Conservation (phyloP, 2,888 invertebrate genomes). For the Apomyelois bistriatella region DNA sequence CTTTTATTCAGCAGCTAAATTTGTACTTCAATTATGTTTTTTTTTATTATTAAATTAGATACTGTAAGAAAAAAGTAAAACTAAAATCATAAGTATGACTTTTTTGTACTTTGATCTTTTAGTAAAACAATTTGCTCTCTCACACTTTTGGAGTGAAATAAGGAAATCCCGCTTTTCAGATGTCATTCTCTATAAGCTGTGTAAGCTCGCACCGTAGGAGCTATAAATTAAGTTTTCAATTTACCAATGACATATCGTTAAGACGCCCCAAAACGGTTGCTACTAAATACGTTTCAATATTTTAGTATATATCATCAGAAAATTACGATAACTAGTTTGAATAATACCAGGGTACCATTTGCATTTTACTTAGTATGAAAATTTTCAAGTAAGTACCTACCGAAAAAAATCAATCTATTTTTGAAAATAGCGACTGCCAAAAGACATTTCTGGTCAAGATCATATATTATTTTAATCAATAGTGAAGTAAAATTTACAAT, state of each 20-base stretch:
- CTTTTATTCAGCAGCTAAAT: no score
- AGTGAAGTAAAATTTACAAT: no score
- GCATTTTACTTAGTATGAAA: no score
- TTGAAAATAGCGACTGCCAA: no score
- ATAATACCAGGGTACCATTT: background rate
- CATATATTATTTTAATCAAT: no score
- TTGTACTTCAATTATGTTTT: no score
- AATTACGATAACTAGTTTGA: background rate
- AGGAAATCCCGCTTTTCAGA: conserved; percentile 45
- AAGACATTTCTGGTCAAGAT: no score
- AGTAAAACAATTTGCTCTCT: background rate
- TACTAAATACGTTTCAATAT: conserved; percentile 17
- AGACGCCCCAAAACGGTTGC: conserved; percentile 37
- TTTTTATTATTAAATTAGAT: no score
- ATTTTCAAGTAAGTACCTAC: no score
- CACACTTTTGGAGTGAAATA: conserved; percentile 29
- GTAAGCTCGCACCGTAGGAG: conserved; percentile 53
- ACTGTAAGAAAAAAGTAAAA: no score
- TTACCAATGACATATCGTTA: conserved; percentile 63
- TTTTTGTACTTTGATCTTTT: background rate
- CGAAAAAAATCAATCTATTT: no score
- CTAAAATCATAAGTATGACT: no score
- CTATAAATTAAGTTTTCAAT: conserved; percentile 67
- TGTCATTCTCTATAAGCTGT: conserved; percentile 52
- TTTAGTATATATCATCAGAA: background rate